These are phyloP conservation scores for Nomia melanderi DNA, from an alignment of 1,140 invertebrate genomes.

Conservation along the genomic window DNA sequence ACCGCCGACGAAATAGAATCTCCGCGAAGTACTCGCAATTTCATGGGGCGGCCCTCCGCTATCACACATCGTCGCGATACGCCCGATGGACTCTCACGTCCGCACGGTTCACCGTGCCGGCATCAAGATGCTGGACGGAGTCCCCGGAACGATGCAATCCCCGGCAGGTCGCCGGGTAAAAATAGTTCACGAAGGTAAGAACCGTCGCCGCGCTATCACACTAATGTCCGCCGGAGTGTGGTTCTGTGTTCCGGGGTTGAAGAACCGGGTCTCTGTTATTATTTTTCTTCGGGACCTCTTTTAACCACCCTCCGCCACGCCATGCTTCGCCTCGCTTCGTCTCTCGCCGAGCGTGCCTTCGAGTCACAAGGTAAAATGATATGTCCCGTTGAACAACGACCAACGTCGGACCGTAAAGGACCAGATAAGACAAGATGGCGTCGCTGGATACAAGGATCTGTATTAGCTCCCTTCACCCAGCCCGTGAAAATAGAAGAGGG, in stretches of 20 bases:
- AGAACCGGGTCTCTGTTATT: constrained; percentile 52
- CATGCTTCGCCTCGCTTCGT: no score
- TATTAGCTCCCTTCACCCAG: constrained; percentile 54
- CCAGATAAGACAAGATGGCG: constrained; percentile 63
- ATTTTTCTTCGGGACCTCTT: constrained; percentile 52
- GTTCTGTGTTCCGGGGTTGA: constrained; percentile 51
- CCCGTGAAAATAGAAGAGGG: constrained; percentile 25
- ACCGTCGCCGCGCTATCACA: constrained; percentile 39
- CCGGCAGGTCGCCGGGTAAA: constrained; percentile 12
- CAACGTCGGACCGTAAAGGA: constrained; percentile 28
- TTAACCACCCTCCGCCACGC: constrained; percentile 11
- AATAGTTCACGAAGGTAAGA: constrained; percentile 7
- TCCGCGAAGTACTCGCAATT: not conserved
- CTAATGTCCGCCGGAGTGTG: constrained; percentile 52
- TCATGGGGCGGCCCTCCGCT: not conserved
- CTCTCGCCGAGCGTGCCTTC: not conserved
- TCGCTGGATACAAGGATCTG: constrained; percentile 48
- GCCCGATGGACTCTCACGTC: not conserved
- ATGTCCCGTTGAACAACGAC: constrained; percentile 52
- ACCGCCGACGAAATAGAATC: not conserved
- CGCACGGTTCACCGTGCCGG: not conserved
- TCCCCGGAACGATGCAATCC: constrained; percentile 25
- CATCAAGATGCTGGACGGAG: constrained; percentile 20
- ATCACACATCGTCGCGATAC: constrained; percentile 15
- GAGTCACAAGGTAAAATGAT: constrained; percentile 61